These are phyloP conservation scores for Hestina assimilis DNA, from an alignment of 1,140 invertebrate species.

Conservation along the genomic window DNA sequence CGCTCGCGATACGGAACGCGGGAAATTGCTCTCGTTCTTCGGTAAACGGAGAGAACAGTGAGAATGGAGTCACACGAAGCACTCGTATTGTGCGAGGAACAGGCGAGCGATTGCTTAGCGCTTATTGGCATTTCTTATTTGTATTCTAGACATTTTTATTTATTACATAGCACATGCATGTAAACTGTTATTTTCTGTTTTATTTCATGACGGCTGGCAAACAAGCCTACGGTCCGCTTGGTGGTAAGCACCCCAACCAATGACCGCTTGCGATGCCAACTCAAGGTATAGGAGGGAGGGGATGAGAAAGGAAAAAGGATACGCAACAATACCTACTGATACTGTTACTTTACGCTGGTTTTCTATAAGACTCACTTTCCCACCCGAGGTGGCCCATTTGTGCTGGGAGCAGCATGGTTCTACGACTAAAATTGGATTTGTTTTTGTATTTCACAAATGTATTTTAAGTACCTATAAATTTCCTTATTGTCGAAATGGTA, in stretches of 20 bases:
- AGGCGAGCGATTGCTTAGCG: conserved; percentile 62
- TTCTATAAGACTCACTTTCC: no score
- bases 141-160: conserved; percentile 48
- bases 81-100: conserved; percentile 47
- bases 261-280: no score
- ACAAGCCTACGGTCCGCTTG: no score
- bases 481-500: conserved; percentile 14
- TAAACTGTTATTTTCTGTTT: neutral
- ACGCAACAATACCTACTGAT: no score
- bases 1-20: conserved; percentile 67
- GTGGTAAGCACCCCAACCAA: no score
- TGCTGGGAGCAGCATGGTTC: no score
- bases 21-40: conserved; percentile 72
- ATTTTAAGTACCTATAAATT: neutral
- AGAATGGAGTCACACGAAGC: conserved; percentile 53
- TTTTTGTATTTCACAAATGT: neutral
- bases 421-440: no score
- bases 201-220: no score
- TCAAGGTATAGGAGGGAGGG: no score
- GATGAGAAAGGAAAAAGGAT: no score
- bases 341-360: no score
- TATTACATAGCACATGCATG: conserved; percentile 14
- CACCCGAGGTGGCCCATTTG: no score
- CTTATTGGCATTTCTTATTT: conserved; percentile 57
- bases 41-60: conserved; percentile 50